A percentile compares a stretch with the other conserved stretches of the same genome.
phyloP scores from a whole-genome alignment of 2,797 vertebrate species.

The Melanotaenia parkinsoni region DNA sequence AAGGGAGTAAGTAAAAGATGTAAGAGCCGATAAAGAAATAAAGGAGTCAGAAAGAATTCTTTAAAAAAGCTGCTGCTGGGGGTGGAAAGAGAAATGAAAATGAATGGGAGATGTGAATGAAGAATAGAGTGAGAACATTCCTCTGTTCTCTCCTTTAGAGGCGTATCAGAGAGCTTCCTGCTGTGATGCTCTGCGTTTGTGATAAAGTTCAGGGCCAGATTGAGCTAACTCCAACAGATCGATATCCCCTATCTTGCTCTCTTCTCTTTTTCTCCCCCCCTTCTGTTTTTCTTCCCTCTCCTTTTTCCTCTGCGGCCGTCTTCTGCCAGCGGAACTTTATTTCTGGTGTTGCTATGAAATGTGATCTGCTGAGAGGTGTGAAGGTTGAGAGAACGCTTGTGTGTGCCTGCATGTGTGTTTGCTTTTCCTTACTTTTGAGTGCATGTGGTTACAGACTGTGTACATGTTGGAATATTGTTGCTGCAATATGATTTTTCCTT shows the following conservation, averaged over 20 bases:
- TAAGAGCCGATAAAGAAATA: constrained; percentile 39
- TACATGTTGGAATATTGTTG: background rate
- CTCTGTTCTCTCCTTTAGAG: constrained; percentile 69
- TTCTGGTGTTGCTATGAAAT: constrained; percentile 71
- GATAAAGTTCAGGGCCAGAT: constrained; percentile 73
- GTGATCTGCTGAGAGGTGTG: constrained; percentile 65
- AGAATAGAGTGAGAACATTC: constrained; percentile 53
- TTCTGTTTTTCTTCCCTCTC: constrained; percentile 10
- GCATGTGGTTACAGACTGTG: constrained; percentile 4
- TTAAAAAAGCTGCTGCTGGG: constrained; percentile 56
- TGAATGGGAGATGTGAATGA: constrained; percentile 65
- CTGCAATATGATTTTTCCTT: background rate
- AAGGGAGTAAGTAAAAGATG: constrained; percentile 65
- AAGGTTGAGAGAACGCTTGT: constrained; percentile 49
- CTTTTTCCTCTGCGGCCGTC: constrained; percentile 42
- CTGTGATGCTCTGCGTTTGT: constrained; percentile 68
- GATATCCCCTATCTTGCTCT: constrained; percentile 53
- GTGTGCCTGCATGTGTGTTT: constrained; percentile 4
- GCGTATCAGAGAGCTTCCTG: constrained; percentile 68
- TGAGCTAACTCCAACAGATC: constrained; percentile 71
- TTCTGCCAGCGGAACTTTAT: constrained; percentile 64
- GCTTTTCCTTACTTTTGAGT: background rate
- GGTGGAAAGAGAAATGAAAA: constrained; percentile 68
- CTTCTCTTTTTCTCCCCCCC: constrained; percentile 10
- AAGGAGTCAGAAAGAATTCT: constrained; percentile 36